A percentile compares a stretch with the other conserved stretches of the same genome.
Conservation (phyloP, 2,113 vertebrate species). For the Perca fluviatilis region DNA sequence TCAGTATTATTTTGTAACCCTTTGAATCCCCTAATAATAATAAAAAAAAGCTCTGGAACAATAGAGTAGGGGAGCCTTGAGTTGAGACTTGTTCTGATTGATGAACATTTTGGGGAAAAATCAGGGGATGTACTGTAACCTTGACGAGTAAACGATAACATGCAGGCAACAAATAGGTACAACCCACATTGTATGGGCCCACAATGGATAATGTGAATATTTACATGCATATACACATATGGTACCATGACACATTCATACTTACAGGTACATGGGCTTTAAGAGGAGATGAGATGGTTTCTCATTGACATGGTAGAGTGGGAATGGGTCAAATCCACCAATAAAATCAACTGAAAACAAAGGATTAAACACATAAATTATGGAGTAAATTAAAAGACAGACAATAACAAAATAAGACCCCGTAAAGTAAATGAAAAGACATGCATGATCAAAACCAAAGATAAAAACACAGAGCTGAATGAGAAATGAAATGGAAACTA, state of each 20-base stretch:
- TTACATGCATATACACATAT: constrained; percentile 2
- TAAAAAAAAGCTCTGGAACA: background rate
- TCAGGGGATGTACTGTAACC: background rate
- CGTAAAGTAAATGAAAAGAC: constrained; percentile 9
- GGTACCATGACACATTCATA: constrained; percentile 71
- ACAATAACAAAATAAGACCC: constrained; percentile 31
- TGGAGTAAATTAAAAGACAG: constrained; percentile 68
- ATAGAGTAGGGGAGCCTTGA: background rate
- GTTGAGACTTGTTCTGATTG: background rate
- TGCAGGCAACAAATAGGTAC: background rate
- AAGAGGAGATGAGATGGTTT: constrained; percentile 93
- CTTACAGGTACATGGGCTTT: constrained; percentile 94
- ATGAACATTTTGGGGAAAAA: constrained; percentile 3
- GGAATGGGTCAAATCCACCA: constrained; percentile 97
- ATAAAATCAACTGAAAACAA: constrained; percentile 98
- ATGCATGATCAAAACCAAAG: background rate
- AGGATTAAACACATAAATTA: constrained; percentile 68
- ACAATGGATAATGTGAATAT: background rate
- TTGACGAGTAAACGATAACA: background rate
- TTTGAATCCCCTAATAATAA: background rate
- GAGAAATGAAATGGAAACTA: constrained; percentile 44
- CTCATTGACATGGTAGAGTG: constrained; percentile 96
- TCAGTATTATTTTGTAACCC: constrained; percentile 4
- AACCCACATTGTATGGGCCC: background rate
- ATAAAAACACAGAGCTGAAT: constrained; percentile 7